Evolutionary conservation across 2,888 invertebrate genomes (phyloP).

Genomic region (Amphipoea lucens): DNA sequence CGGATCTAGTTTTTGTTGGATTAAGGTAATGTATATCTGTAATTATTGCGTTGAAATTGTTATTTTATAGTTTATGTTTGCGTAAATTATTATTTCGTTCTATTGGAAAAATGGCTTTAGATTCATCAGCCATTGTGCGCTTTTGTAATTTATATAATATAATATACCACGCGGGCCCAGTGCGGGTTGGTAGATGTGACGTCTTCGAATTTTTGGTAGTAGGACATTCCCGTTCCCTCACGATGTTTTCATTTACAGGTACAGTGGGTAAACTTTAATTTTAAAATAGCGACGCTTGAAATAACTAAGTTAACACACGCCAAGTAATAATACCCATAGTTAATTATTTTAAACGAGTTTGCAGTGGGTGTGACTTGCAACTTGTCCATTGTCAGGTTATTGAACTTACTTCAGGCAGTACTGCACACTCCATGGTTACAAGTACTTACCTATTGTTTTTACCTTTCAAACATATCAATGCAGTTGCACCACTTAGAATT

Average conservation of each 20-base stretch:
- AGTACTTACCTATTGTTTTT: slow-evolving; percentile 30
- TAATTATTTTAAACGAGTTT: slow-evolving; percentile 27
- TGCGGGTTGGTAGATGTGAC: too few species aligned
- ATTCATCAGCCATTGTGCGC: neutral
- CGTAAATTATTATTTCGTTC: neutral
- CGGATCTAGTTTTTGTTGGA: slow-evolving; percentile 57
- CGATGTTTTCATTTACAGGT: too few species aligned
- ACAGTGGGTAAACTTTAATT: neutral
- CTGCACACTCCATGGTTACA: neutral
- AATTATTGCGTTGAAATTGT: slow-evolving; percentile 31
- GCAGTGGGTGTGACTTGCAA: slow-evolving; percentile 40
- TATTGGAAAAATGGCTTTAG: neutral
- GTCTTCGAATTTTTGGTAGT: too few species aligned
- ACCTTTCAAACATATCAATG: slow-evolving; percentile 43
- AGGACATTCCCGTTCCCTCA: too few species aligned
- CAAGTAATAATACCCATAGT: slow-evolving; percentile 12
- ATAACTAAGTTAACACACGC: too few species aligned
- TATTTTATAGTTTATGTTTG: slow-evolving; percentile 18
- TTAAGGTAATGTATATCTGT: slow-evolving; percentile 34
- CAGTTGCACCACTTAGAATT: slow-evolving; percentile 30
- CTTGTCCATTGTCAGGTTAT: slow-evolving; percentile 15
- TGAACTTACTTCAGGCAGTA: slow-evolving; percentile 4
- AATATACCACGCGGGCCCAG: too few species aligned
- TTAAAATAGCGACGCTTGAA: neutral
- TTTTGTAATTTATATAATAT: too few species aligned